Evolutionary conservation across 2,113 vertebrate genomes (phyloP).

Genomic region (Cyanoramphus novaezelandiae): DNA sequence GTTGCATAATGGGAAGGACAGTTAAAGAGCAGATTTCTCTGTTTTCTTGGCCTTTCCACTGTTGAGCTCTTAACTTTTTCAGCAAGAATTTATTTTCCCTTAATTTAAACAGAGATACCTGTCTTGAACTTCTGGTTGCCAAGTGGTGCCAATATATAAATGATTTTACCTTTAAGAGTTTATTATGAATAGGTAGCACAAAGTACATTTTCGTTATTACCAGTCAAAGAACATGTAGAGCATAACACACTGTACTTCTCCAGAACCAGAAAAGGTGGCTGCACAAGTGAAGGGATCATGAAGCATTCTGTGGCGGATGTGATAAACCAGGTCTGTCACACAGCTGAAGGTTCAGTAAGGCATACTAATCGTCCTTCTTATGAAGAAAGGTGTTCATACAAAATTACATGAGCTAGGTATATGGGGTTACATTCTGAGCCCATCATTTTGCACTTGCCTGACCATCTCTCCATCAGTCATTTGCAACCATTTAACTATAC

Average conservation of each 20-base stretch:
- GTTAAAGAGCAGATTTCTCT: background rate
- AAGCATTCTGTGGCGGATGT: background rate
- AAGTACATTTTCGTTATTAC: constrained; percentile 2
- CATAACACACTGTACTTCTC: background rate
- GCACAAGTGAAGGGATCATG: background rate
- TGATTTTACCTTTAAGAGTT: background rate
- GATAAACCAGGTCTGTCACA: background rate
- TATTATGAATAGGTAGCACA: constrained; percentile 11
- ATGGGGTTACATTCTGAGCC: background rate
- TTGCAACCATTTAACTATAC: background rate
- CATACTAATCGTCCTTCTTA: background rate
- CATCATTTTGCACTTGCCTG: background rate
- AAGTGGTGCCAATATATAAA: background rate
- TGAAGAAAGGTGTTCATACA: background rate
- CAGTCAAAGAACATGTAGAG: background rate
- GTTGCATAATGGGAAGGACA: background rate
- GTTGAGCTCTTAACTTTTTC: background rate
- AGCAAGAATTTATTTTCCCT: background rate
- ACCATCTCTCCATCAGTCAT: background rate
- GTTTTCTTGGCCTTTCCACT: background rate
- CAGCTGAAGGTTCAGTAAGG: constrained; percentile 10
- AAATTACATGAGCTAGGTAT: background rate
- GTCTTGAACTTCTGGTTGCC: constrained; percentile 1
- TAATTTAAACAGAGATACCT: constrained; percentile 9
- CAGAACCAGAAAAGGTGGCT: background rate